Evolutionary conservation across 2,797 vertebrate genomes (phyloP), one percentile per base, ranked within the genome.

Genomic region (Sciaenops ocellatus): DNA sequence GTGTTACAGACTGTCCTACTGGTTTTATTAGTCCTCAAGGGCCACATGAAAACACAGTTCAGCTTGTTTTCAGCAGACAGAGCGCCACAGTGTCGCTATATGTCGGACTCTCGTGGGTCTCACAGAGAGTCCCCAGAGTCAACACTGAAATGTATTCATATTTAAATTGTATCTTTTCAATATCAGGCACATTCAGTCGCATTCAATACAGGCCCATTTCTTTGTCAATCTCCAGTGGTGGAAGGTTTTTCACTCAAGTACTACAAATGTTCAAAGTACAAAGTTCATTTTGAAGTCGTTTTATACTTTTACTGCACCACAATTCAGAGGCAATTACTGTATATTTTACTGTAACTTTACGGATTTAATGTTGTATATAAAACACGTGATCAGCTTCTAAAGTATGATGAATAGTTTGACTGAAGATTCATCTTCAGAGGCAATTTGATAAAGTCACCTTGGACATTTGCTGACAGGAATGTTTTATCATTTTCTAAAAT

Each of bases 11-110:
- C 86, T 82, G 80, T 76, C 83, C 78, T 63, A 59, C 73, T 85
- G 79, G 55, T 83, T 91, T 89, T 88, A 89, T 88, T 74, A 85
- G 79, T 87, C 84, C 84, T 82, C 60, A 4, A 2, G 72, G 82
- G 85, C 41, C 72, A 65, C 55, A 42, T 73, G 67, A 80, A 82
- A 84, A 89, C 84, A 85, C 71, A 75, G 67, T 73, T 48, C 42
- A 52, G 66, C 50, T 76, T 86, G 82, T 90, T 80, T 72, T 72
- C 60, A 42, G 76, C 79, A 86, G 85, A 86, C 82, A 51, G 18
- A 85, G 79, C 73, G 3, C 65, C 64, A 3, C 69, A 46, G 59
- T 1, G 73, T 47, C 16, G 18, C 79, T 28, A n/a, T 47, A 28
- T 60, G 48, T 71, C 47, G 0, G 16, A 12, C 68, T 48, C 50